Conservation (phyloP, 2,113 vertebrate species). For the Panurus biarmicus region DNA sequence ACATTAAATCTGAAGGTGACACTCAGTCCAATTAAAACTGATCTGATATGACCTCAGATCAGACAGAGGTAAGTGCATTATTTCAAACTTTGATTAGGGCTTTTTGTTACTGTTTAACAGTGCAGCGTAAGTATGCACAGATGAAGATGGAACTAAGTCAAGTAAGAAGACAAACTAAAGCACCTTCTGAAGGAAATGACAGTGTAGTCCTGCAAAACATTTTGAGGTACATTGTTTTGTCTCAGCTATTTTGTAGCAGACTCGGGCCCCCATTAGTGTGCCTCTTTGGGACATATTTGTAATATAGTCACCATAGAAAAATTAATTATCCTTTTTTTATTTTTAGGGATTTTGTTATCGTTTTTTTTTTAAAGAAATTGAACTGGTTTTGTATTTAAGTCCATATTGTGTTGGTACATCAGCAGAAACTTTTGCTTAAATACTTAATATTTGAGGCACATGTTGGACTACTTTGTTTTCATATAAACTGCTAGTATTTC, state of each 20-base stretch:
- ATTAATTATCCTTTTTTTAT: constrained; percentile 70
- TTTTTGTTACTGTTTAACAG: constrained; percentile 96
- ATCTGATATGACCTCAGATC: constrained; percentile 99
- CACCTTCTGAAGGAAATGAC: constrained; percentile 97
- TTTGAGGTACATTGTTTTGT: constrained; percentile 98
- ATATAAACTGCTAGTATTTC: constrained; percentile 81
- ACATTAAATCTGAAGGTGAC: constrained; percentile 99
- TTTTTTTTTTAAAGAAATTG: constrained; percentile 70
- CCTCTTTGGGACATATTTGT: constrained; percentile 77
- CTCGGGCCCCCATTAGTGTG: constrained; percentile 76
- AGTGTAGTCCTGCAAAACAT: constrained; percentile 99
- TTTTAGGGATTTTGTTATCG: constrained; percentile 78
- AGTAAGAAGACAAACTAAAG: constrained; percentile 95
- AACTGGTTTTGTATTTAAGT: constrained; percentile 79
- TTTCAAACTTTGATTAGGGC: constrained; percentile 86
- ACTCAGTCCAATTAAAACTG: constrained; percentile 99
- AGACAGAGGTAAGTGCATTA: constrained; percentile 98
- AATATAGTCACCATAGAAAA: constrained; percentile 74
- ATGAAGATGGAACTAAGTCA: constrained; percentile 96
- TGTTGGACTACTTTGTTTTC: constrained; percentile 81
- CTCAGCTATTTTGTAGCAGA: constrained; percentile 86
- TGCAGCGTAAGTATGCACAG: constrained; percentile 99
- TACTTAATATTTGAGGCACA: constrained; percentile 79
- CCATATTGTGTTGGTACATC: constrained; percentile 79
- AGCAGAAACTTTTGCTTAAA: constrained; percentile 77